Conservation (phyloP, 2,797 vertebrate species). For the Leucoraja ocellata region DNA sequence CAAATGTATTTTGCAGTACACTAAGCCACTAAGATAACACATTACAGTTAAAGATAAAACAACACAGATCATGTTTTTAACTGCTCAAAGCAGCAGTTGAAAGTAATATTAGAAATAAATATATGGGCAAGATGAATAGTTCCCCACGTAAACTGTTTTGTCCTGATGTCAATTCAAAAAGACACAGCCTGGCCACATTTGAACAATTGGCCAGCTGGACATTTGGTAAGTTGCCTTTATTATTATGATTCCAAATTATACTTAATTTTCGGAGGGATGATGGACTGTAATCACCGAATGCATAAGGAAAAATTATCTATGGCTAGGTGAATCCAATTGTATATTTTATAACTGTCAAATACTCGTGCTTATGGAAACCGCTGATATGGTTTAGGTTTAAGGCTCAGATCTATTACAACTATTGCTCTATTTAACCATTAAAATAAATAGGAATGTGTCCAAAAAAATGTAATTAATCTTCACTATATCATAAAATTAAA, state of each 20-base stretch:
- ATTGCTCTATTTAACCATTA: neutral
- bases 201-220: neutral
- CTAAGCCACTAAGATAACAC: no score
- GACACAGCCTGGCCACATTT: no score
- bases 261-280: neutral
- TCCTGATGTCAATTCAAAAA: neutral
- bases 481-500: neutral
- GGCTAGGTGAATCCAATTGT: neutral
- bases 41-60: no score
- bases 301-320: neutral
- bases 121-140: neutral
- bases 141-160: neutral
- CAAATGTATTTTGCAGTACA: neutral
- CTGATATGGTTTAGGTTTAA: neutral
- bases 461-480: neutral
- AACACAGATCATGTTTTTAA: neutral
- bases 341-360: neutral
- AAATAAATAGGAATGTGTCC: neutral
- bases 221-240: neutral
- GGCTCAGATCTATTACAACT: neutral
- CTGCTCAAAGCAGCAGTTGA: neutral
- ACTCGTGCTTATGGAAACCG: neutral
- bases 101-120: neutral
- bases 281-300: no score
- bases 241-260: neutral